Conservation (phyloP, 2,888 invertebrate species). For the Adelphocoris suturalis region DNA sequence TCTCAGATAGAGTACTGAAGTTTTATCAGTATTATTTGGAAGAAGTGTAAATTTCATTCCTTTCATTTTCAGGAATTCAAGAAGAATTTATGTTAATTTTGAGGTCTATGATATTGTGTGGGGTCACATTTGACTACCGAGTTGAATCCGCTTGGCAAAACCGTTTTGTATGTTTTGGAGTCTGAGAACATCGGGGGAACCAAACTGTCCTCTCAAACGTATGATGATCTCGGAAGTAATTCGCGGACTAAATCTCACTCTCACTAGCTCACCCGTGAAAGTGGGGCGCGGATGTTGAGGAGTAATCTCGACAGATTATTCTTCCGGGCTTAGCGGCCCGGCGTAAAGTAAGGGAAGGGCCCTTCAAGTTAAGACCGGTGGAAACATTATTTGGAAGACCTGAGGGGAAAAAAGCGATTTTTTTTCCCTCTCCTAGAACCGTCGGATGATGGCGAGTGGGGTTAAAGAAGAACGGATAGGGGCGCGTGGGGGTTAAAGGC, state of each 20-base stretch:
- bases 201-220: too few species aligned
- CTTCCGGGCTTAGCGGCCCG: background rate
- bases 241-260: background rate
- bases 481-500: conserved; percentile 25
- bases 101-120: too few species aligned
- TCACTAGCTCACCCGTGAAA: background rate
- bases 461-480: background rate
- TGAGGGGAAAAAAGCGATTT: background rate
- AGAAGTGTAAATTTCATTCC: too few species aligned
- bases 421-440: background rate
- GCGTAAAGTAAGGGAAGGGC: background rate
- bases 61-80: too few species aligned
- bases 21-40: too few species aligned
- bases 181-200: too few species aligned
- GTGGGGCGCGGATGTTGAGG: background rate
- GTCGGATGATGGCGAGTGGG: background rate
- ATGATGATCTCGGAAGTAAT: background rate
- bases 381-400: conserved; percentile 39
- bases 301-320: conserved; percentile 21
- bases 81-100: too few species aligned
- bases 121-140: too few species aligned
- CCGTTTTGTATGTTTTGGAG: too few species aligned
- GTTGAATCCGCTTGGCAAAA: too few species aligned
- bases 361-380: conserved; percentile 23
- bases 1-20: too few species aligned